Evolutionary conservation across 2,888 invertebrate genomes (phyloP).

Genomic region (Latrodectus hesperus): DNA sequence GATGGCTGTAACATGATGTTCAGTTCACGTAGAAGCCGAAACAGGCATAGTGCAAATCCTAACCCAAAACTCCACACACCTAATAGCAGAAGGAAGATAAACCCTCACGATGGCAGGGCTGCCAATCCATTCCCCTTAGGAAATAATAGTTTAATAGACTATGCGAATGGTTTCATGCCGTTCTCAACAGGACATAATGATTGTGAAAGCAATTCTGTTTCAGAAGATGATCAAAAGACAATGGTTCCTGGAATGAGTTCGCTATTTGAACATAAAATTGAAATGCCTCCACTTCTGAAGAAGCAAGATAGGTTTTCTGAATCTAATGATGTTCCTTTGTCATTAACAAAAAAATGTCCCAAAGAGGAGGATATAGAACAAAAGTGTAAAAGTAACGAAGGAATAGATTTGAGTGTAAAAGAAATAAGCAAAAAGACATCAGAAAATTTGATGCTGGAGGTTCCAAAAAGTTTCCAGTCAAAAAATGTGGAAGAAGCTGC

Average conservation of each 20-base stretch:
- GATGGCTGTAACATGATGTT: constrained; percentile 99
- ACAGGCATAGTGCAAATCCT: constrained; percentile 97
- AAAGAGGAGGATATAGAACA: constrained; percentile 72
- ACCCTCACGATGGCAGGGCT: constrained; percentile 93
- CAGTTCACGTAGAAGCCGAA: constrained; percentile 94
- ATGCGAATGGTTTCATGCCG: constrained; percentile 35
- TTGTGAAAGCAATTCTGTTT: constrained; percentile 52
- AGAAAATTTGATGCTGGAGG: not conserved
- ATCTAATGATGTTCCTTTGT: constrained; percentile 48
- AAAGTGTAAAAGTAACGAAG: constrained; percentile 60
- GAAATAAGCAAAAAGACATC: constrained; percentile 76
- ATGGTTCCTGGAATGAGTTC: constrained; percentile 8
- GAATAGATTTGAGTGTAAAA: constrained; percentile 79
- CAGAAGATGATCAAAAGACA: constrained; percentile 41
- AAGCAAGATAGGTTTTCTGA: not conserved
- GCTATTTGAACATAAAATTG: constrained; percentile 13
- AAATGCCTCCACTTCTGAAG: not conserved
- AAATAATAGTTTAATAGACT: constrained; percentile 50
- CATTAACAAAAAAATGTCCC: constrained; percentile 70
- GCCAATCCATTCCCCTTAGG: constrained; percentile 85
- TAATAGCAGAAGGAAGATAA: constrained; percentile 92
- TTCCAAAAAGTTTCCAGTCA: not conserved
- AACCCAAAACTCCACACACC: constrained; percentile 98
- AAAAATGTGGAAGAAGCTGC: not conserved
- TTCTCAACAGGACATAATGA: constrained; percentile 43